Evolutionary conservation across 1,140 invertebrate species (phyloP).

Genomic region (Drosophila miranda): DNA sequence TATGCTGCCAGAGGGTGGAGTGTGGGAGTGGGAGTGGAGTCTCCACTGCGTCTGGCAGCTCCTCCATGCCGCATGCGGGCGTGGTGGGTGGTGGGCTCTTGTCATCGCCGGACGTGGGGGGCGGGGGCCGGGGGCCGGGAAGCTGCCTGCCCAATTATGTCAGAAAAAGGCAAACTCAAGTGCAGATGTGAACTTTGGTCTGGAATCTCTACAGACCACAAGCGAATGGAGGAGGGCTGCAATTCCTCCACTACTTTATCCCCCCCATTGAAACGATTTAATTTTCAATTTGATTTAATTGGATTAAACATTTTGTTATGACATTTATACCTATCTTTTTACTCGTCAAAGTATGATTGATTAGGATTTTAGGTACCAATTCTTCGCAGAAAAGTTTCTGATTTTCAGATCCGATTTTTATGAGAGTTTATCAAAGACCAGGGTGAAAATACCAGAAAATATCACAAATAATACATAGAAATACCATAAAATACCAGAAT

Average conservation of each 20-base stretch:
- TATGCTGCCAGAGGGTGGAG: constrained; percentile 20
- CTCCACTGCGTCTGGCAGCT: constrained; percentile 55
- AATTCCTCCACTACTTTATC: neutral
- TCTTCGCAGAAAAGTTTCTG: no score
- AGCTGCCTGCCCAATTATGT: constrained; percentile 59
- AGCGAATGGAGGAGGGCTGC: no score
- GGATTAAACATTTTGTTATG: constrained; percentile 45
- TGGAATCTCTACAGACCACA: constrained; percentile 1
- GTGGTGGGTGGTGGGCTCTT: constrained; percentile 35
- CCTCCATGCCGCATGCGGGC: constrained; percentile 11
- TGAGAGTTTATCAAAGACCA: no score
- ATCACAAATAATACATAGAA: no score
- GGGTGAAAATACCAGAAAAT: no score
- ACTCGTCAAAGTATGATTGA: no score
- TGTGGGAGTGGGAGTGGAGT: constrained; percentile 1
- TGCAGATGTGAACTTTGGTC: constrained; percentile 42
- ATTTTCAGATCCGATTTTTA: no score
- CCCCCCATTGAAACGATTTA: neutral
- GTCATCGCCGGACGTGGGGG: constrained; percentile 27
- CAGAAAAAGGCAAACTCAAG: constrained; percentile 45
- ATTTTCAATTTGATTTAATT: constrained; percentile 35
- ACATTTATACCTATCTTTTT: neutral
- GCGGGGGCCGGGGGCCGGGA: no score
- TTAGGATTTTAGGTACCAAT: no score
- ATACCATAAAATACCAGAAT: no score